phyloP scores from a whole-genome alignment of 2,797 vertebrate species.

The Lacerta agilis region DNA sequence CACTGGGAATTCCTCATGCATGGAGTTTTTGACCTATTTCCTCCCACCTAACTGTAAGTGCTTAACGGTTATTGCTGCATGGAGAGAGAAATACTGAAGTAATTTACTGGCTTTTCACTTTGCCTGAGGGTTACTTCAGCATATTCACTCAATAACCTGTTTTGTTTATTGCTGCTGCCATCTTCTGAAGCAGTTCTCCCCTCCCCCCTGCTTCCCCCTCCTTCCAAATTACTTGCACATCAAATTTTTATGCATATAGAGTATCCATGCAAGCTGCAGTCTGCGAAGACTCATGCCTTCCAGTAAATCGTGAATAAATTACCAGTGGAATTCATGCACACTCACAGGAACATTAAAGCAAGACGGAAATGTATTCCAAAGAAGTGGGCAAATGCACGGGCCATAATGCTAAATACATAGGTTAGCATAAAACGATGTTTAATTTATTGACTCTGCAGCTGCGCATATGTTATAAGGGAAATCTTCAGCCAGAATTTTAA shows the following conservation, averaged over 20 bases:
- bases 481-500: constrained; percentile 61
- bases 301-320: constrained; percentile 67
- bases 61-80: constrained; percentile 6
- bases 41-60: constrained; percentile 6
- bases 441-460: constrained; percentile 56
- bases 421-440: constrained; percentile 41
- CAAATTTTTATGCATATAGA: constrained; percentile 57
- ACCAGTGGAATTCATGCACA: constrained; percentile 47
- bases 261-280: constrained; percentile 50
- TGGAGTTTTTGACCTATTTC: constrained; percentile 34
- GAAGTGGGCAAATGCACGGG: constrained; percentile 30
- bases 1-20: constrained; percentile 9
- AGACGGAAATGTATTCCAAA: constrained; percentile 58
- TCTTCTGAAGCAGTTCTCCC: constrained; percentile 42
- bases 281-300: constrained; percentile 45
- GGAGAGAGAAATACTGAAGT: constrained; percentile 42
- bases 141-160: constrained; percentile 44
- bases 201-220: neutral
- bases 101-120: constrained; percentile 50
- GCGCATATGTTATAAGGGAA: constrained; percentile 47
- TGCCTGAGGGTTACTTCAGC: constrained; percentile 42
- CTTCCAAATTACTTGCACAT: constrained; percentile 59
- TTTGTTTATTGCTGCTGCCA: constrained; percentile 57
- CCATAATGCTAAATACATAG: constrained; percentile 55
- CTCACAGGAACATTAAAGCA: constrained; percentile 57